Percentiles rank a stretch among this genome's conserved stretches.
These are phyloP conservation scores for Ctenopoma multispine DNA, from an alignment of 2,797 vertebrate genomes.

Conservation along the genomic window DNA sequence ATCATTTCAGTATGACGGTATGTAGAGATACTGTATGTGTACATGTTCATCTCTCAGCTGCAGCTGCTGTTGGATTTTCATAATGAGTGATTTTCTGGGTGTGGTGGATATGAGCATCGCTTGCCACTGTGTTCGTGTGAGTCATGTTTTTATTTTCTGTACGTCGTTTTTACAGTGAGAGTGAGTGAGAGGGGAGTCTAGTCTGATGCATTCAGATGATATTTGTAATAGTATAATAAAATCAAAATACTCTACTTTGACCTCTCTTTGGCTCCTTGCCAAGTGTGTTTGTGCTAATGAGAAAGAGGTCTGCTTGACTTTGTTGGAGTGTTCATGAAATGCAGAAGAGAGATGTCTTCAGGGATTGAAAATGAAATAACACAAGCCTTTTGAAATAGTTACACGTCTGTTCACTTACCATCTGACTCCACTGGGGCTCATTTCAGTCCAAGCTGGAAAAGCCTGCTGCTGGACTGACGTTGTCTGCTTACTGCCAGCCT, in stretches of 20 bases:
- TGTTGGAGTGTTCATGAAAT: constrained; percentile 38
- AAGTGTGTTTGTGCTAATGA: background rate
- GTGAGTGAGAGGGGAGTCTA: constrained; percentile 25
- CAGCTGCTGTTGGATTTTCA: too few relatives aligned
- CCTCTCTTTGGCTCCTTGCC: background rate
- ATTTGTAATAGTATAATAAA: constrained; percentile 64
- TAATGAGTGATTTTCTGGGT: constrained; percentile 27
- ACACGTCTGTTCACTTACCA: constrained; percentile 59
- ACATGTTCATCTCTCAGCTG: background rate
- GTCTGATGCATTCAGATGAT: constrained; percentile 48
- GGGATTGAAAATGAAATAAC: constrained; percentile 46
- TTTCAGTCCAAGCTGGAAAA: constrained; percentile 44
- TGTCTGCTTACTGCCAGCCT: constrained; percentile 44
- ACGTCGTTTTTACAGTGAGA: constrained; percentile 26
- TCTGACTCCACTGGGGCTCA: constrained; percentile 51
- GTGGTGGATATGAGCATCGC: constrained; percentile 6
- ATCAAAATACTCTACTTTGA: constrained; percentile 70
- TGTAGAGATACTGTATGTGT: background rate
- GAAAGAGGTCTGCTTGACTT: constrained; percentile 23
- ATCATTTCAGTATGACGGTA: constrained; percentile 13
- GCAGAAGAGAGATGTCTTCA: constrained; percentile 23
- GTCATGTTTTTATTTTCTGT: constrained; percentile 15
- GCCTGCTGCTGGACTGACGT: constrained; percentile 34
- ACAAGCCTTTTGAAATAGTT: constrained; percentile 59
- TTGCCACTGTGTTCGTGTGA: constrained; percentile 15